Evolutionary conservation across 1,140 invertebrate genomes (phyloP).

Genomic region (Cydia strobilella): DNA sequence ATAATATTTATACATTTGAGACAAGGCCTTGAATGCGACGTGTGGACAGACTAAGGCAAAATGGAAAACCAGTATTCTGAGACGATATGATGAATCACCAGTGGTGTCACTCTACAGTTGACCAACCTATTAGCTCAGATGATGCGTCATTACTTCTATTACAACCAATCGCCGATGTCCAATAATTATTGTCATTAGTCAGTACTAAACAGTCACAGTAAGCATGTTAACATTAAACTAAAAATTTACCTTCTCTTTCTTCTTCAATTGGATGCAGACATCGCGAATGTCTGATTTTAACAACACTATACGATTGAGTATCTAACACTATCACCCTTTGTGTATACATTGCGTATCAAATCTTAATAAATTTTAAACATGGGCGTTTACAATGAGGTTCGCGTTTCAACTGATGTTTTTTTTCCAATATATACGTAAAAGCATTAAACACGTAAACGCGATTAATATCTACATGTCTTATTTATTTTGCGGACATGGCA

Average conservation of each 20-base stretch:
- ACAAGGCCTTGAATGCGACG: slow-evolving; percentile 27
- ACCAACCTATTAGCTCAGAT: slow-evolving; percentile 53
- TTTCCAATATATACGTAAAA: slow-evolving; percentile 35
- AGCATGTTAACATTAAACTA: slow-evolving; percentile 14
- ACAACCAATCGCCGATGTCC: slow-evolving; percentile 40
- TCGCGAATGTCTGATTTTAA: slow-evolving; percentile 64
- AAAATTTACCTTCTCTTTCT: slow-evolving; percentile 62
- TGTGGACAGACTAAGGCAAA: slow-evolving; percentile 41
- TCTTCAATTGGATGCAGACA: slow-evolving; percentile 66
- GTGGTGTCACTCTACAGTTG: slow-evolving; percentile 55
- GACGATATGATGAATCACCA: slow-evolving; percentile 50
- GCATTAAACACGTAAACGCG: slow-evolving; percentile 21
- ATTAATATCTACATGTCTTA: slow-evolving; percentile 25
- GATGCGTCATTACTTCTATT: slow-evolving; percentile 55
- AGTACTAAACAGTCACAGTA: slow-evolving; percentile 10
- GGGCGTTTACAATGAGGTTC: slow-evolving; percentile 34
- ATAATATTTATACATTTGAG: slow-evolving; percentile 3
- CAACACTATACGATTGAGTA: slow-evolving; percentile 57
- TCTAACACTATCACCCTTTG: slow-evolving; percentile 59
- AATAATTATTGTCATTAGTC: slow-evolving; percentile 33
- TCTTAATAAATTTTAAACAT: slow-evolving; percentile 32
- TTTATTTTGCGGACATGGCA: slow-evolving; percentile 55
- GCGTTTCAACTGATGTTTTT: slow-evolving; percentile 38
- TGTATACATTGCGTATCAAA: slow-evolving; percentile 53
- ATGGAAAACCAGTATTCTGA: slow-evolving; percentile 32